Conservation (phyloP, 2,113 vertebrate genomes). For the Pontoporia blainvillei region DNA sequence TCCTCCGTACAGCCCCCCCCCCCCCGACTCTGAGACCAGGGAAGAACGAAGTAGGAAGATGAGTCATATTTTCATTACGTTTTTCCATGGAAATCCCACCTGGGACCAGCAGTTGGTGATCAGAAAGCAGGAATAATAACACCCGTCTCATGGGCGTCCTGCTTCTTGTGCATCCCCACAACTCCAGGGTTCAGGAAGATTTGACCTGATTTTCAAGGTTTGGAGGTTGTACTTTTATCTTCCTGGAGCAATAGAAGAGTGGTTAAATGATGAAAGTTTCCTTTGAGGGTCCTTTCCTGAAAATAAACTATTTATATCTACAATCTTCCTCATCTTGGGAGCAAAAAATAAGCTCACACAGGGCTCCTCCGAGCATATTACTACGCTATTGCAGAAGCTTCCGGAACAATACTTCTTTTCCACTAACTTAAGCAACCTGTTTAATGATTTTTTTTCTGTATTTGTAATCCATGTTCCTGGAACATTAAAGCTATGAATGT, state of each 20-base stretch:
- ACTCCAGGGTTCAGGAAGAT: background rate
- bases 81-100: background rate
- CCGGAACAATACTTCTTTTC: background rate
- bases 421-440: background rate
- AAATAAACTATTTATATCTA: background rate
- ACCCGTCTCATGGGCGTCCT: background rate
- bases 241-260: background rate
- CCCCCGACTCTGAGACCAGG: background rate
- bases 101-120: accelerated
- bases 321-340: background rate
- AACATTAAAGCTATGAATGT: background rate
- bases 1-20: background rate
- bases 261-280: background rate
- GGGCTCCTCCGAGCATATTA: no score
- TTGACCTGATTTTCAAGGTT: no score
- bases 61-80: accelerated
- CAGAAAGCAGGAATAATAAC: background rate
- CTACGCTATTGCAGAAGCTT: background rate
- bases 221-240: background rate
- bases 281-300: background rate
- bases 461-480: background rate
- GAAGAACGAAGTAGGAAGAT: accelerated
- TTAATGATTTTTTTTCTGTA: background rate
- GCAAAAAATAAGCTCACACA: background rate
- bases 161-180: background rate